Conservation (phyloP, 2,113 vertebrate species). For the Microcebus griseorufus region DNA sequence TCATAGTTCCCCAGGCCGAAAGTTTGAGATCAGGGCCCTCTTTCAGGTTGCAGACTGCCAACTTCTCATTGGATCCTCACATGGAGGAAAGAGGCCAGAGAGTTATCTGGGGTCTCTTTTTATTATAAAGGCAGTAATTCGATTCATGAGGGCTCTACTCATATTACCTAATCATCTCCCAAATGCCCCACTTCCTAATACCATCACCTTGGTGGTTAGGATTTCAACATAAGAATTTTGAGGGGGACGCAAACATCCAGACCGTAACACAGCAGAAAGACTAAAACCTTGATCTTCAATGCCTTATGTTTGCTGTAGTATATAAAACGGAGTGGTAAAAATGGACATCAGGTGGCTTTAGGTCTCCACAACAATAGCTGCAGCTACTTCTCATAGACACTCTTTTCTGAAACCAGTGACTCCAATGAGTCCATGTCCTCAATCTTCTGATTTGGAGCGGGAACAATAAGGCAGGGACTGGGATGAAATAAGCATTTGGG, state of each 20-base stretch:
- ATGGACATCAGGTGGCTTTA: background rate
- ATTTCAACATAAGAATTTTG: background rate
- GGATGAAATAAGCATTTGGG: conserved; percentile 4
- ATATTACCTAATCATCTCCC: background rate
- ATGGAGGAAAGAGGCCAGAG: background rate
- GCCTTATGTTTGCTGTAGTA: conserved; percentile 22
- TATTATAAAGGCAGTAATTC: background rate
- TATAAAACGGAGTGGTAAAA: background rate
- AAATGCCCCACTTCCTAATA: background rate
- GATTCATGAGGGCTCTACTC: background rate
- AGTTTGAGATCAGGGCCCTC: background rate
- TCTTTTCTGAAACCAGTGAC: background rate
- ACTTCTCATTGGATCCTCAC: background rate
- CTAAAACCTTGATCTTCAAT: background rate
- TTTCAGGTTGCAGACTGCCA: background rate
- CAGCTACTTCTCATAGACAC: background rate
- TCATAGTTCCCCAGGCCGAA: background rate
- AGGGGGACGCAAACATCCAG: background rate
- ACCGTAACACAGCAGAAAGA: background rate
- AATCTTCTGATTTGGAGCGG: conserved; percentile 18
- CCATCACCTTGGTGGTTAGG: background rate
- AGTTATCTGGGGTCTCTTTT: background rate
- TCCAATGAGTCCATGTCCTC: background rate
- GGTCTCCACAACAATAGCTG: background rate
- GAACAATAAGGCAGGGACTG: background rate